These are phyloP conservation scores for Odontophorus gujanensis DNA, from an alignment of 2,113 vertebrate genomes.

Conservation along the genomic window DNA sequence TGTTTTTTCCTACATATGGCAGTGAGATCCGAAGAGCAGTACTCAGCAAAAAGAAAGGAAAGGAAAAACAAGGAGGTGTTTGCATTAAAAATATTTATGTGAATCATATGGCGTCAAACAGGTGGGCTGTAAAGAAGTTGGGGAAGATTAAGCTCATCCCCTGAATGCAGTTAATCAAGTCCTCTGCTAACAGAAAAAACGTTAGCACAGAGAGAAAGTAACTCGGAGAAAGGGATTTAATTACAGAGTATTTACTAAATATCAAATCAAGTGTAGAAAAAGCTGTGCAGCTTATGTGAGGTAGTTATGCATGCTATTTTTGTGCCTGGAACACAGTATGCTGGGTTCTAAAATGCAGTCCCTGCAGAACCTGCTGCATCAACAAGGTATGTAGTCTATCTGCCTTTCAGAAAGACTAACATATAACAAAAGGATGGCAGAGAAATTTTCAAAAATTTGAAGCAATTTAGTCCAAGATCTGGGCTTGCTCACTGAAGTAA, in stretches of 20 bases:
- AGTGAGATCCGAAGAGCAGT: neutral
- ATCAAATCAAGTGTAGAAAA: neutral
- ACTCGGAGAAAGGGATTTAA: neutral
- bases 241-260: neutral
- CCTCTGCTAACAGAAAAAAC: neutral
- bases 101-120: neutral
- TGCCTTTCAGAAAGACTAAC: neutral
- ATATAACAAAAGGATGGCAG: neutral
- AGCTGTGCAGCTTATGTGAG: neutral
- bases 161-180: neutral
- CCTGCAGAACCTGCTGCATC: neutral
- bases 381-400: neutral
- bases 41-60: neutral
- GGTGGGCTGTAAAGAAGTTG: neutral
- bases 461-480: neutral
- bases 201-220: neutral
- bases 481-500: neutral
- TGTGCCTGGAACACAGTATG: neutral
- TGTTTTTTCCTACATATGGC: fast-evolving
- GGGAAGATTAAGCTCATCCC: neutral
- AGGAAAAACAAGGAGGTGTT: neutral
- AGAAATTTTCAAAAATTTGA: neutral
- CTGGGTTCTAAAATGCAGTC: neutral
- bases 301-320: neutral
- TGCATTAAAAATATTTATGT: neutral